Base-by-base conservation (phyloP, 2,113 vertebrate species). In the Phrynosoma blainvillii region DNA sequence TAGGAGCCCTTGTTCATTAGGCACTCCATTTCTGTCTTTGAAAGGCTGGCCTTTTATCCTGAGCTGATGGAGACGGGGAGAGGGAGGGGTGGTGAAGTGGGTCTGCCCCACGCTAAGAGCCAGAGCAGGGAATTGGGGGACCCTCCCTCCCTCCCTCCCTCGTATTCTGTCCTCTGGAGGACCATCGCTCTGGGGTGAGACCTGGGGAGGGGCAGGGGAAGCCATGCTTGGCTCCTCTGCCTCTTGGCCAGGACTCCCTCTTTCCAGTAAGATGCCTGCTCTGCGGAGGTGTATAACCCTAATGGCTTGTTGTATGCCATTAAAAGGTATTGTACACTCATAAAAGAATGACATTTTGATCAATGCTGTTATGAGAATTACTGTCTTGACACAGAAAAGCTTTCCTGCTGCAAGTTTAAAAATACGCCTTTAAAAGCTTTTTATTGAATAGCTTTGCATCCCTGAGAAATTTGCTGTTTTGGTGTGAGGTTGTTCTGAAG, bases 341-440 rank as follows among this genome's bases (percentile, higher is more conserved):
- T 98, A 97, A 98, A 98, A 98, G 97, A 97, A 97, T 98, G 98
- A 98, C 98, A 98, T 98, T 98, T 98, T 98, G 97, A 98, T 98
- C 98, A 98, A 97, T 98, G 97, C 97, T 98, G 97, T 98, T 98
- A 98, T 97, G 96, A 96, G 97, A 98, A 98, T 99, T 98, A 98
- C 97, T 97, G 97, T 98, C 97, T 98, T 98, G 98, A 99, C 98
- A 98, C 98, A 98, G 98, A 98, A 99, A 99, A 98, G 98, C 98
- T 99, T 97, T 97, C 97, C 96, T 97, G 95, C 96, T 97, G 97
- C 97, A 97, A 97, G 97, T 97, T 98, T 97, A 97, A 97, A 97
- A 97, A 97, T 98, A 97, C 96, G 96, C 97, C 97, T 97, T 98
- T 98, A 98, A 98, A 97, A 97, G 96, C 96, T 97, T 97, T 98